phyloP scores from a whole-genome alignment of 2,113 vertebrate genomes.

The Apteryx owenii region DNA sequence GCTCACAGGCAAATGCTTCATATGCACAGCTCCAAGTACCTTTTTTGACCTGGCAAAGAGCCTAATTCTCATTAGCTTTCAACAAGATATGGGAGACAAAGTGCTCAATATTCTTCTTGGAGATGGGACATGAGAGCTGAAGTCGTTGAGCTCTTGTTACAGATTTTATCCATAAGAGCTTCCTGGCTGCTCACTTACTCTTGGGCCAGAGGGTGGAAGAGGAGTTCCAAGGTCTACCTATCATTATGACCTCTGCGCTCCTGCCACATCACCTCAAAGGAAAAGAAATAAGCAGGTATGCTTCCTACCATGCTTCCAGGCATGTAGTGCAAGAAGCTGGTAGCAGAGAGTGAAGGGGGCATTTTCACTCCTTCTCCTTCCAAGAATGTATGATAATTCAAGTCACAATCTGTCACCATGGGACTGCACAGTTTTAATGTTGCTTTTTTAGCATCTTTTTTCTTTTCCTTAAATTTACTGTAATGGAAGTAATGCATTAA shows the following conservation, averaged over 20 bases:
- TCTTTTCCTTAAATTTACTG: not conserved
- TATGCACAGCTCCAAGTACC: not conserved
- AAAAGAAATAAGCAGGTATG: not conserved
- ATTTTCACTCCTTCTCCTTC: not conserved
- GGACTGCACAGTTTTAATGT: not conserved
- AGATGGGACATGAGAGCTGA: not conserved
- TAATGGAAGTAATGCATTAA: not conserved
- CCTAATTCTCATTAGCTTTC: not conserved
- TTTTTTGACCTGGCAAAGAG: not conserved
- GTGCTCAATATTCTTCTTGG: not conserved
- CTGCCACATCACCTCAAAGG: not conserved
- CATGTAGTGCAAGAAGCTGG: not conserved
- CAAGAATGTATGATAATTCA: not conserved
- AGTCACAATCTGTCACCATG: not conserved
- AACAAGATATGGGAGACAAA: not conserved
- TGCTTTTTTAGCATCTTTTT: not conserved
- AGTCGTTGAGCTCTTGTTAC: not conserved
- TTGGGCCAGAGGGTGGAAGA: not conserved
- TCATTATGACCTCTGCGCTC: not conserved
- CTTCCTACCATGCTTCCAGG: not conserved
- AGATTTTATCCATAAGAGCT: not conserved
- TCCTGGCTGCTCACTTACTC: not conserved
- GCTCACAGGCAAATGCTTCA: not conserved
- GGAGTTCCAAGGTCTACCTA: not conserved
- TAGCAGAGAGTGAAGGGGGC: not conserved